Evolutionary conservation across 1,140 invertebrate genomes (phyloP).

Genomic region (Phymastichus coffea): DNA sequence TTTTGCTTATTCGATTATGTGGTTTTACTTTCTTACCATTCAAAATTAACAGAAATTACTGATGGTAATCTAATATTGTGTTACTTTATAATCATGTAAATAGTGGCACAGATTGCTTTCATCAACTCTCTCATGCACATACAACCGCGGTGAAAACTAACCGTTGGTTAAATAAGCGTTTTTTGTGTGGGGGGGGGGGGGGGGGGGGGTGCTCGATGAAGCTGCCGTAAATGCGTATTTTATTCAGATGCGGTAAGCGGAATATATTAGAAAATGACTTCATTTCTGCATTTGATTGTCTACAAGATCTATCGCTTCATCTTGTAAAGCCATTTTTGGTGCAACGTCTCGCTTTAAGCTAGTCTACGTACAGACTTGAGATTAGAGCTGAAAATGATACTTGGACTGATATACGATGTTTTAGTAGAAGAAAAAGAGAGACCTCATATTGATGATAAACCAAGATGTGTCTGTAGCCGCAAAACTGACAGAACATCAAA

Average conservation of each 20-base stretch:
- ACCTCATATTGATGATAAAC: not conserved
- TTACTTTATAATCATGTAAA: conserved; percentile 31
- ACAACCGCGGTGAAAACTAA: conserved; percentile 18
- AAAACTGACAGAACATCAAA: not conserved
- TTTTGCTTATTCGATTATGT: not conserved
- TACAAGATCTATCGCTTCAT: not conserved
- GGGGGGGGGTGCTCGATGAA: conserved; percentile 27
- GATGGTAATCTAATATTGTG: conserved; percentile 28
- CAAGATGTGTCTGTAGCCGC: not conserved
- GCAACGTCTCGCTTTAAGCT: not conserved
- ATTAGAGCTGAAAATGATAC: not conserved
- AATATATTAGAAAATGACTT: not conserved
- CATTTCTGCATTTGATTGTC: not conserved
- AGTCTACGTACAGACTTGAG: not conserved
- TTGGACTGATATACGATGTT: not conserved
- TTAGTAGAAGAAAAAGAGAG: not conserved
- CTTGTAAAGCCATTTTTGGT: not conserved
- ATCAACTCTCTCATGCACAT: conserved; percentile 28
- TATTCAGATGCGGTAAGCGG: not conserved
- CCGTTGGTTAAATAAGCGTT: conserved; percentile 30
- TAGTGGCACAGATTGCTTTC: conserved; percentile 32
- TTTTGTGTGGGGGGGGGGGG: too few species aligned
- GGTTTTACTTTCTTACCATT: not conserved
- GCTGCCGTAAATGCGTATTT: conserved; percentile 22
- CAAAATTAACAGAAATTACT: not conserved